phyloP scores from a whole-genome alignment of 2,888 invertebrate species.

The Chrysomela aeneicollis region DNA sequence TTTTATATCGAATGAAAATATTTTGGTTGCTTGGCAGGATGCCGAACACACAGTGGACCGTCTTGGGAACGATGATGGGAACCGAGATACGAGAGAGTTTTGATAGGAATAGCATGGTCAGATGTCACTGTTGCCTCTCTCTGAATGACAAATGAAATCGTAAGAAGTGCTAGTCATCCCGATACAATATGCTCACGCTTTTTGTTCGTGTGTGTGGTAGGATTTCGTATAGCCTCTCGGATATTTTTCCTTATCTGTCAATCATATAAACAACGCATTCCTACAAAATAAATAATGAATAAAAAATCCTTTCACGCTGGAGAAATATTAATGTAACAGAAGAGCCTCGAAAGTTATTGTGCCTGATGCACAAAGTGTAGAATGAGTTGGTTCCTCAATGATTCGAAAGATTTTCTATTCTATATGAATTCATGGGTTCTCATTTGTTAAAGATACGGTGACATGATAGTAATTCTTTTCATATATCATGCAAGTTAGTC shows the following conservation, averaged over 20 bases:
- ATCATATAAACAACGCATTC: slow-evolving; percentile 43
- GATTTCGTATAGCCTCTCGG: slow-evolving; percentile 32
- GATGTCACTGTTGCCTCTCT: slow-evolving; percentile 59
- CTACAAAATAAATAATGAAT: slow-evolving; percentile 39
- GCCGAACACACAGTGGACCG: slow-evolving; percentile 43
- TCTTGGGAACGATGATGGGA: slow-evolving; percentile 53
- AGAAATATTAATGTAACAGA: slow-evolving; percentile 31
- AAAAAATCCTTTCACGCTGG: slow-evolving; percentile 32
- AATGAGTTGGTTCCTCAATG: background rate
- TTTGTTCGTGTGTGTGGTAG: slow-evolving; percentile 41
- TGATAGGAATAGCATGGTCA: slow-evolving; percentile 54
- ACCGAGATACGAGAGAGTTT: slow-evolving; percentile 42
- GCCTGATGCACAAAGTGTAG: background rate
- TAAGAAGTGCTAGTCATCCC: slow-evolving; percentile 57
- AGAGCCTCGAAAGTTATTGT: slow-evolving; percentile 15
- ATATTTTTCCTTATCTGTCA: slow-evolving; percentile 46
- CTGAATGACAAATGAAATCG: slow-evolving; percentile 60
- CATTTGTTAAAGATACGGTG: background rate
- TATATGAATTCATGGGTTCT: background rate
- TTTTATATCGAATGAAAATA: slow-evolving; percentile 31
- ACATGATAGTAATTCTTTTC: background rate
- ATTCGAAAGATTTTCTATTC: background rate
- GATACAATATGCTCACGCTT: slow-evolving; percentile 48
- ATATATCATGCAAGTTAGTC: background rate
- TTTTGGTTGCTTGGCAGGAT: slow-evolving; percentile 25